phyloP scores from a whole-genome alignment of 2,797 vertebrate species.

The Trachops cirrhosus region DNA sequence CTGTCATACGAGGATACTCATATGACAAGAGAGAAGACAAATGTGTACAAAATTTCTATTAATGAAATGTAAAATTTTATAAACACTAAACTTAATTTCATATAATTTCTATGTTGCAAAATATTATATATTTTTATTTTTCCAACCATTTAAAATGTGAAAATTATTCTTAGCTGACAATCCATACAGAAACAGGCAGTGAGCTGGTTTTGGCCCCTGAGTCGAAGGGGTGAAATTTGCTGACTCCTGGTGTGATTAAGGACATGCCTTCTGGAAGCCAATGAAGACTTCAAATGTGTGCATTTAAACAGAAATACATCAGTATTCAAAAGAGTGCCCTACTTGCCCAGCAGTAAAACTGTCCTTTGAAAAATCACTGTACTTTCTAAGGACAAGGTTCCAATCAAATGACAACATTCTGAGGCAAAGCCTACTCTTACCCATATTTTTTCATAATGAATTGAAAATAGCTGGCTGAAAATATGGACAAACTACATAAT shows the following conservation, averaged over 20 bases:
- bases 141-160: neutral
- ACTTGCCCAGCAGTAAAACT: neutral
- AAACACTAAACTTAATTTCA: neutral
- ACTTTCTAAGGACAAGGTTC: neutral
- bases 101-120: neutral
- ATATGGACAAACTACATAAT: neutral
- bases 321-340: neutral
- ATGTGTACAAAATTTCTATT: neutral
- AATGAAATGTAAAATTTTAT: neutral
- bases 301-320: neutral
- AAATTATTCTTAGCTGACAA: neutral
- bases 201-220: neutral
- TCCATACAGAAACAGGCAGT: neutral
- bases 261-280: neutral
- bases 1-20: neutral
- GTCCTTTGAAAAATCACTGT: neutral
- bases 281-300: neutral
- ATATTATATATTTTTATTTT: neutral
- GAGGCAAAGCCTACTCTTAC: neutral
- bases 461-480: neutral
- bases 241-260: neutral
- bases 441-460: neutral
- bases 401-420: neutral
- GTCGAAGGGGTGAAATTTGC: neutral
- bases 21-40: neutral